Percentiles rank a stretch among this genome's conserved stretches.
These are phyloP conservation scores for Ricordea florida DNA, from an alignment of 92 coral and sea anemone genomes.

Conservation along the genomic window DNA sequence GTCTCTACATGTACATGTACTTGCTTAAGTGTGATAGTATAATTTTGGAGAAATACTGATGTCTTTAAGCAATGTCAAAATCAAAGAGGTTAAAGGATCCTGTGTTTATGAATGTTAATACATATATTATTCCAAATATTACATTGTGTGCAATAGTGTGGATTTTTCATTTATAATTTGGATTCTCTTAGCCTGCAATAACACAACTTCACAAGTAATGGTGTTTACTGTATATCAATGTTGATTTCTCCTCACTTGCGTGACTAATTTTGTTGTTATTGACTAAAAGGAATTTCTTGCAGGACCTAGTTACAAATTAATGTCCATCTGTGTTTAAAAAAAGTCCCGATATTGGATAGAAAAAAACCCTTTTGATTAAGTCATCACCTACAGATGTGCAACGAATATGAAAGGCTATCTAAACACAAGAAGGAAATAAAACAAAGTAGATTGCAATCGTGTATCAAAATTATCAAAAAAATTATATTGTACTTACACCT, in stretches of 20 bases:
- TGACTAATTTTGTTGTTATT: background rate
- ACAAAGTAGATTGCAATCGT: background rate
- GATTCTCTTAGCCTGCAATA: background rate
- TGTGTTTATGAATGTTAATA: background rate
- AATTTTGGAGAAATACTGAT: too few relatives aligned
- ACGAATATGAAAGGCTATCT: slow-evolving; percentile 2
- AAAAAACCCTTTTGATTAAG: background rate
- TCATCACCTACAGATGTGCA: background rate
- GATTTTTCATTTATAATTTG: too few relatives aligned
- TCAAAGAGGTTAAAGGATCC: background rate
- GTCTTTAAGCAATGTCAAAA: too few relatives aligned
- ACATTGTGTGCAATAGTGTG: too few relatives aligned
- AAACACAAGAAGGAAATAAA: background rate
- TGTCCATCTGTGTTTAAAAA: background rate
- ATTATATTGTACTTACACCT: too few relatives aligned
- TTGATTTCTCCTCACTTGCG: background rate
- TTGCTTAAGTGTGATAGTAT: too few relatives aligned
- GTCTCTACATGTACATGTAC: background rate
- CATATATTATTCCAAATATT: too few relatives aligned
- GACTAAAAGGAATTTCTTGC: background rate
- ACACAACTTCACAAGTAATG: background rate
- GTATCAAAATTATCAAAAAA: background rate
- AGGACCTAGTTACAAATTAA: background rate
- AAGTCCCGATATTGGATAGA: background rate
- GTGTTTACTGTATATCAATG: background rate